Evolutionary conservation across 2,888 invertebrate species (phyloP), one percentile per base, ranked within the genome.

Genomic region (Sipha maydis): DNA sequence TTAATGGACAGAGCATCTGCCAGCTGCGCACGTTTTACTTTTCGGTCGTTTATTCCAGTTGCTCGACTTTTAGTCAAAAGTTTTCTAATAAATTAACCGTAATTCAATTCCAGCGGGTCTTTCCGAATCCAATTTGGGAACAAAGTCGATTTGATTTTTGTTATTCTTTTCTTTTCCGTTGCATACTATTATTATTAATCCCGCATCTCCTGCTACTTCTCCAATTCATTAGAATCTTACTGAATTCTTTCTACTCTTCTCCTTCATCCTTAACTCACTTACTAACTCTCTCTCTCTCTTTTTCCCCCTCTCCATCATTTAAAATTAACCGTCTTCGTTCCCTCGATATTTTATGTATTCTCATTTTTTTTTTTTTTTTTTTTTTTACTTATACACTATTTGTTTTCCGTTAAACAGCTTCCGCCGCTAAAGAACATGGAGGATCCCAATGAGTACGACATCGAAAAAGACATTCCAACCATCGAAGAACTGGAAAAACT

Each of bases 371-470:
- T 73, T n/a, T 21, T 34, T 38, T 28, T 11, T n/a, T 67, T 38
- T 84, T 31, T 69, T 54, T 69, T 67, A 85, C 54, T 85, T 14
- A 48, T 14, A 85, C 38, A 28, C 38, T 54, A 73, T 80, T 86
- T 61, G 85, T 85, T 89, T 85, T 54, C 5, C 28, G 31, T 4
- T 76, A 89, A 91, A 31, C 90, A 96, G 95, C 91, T 97, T 73
- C 96, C 96, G 0, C 95, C 95, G 38, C 93, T 97, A 80, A 94
- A 95, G 91, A 94, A 94, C 0, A 94, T 97, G 94, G 97, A 97
- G 92, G 96, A 97, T 92, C 96, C 97, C 0, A 96, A 91, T 89
- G 96, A 97, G 91, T 96, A 95, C 91, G 96, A 97, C 90, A 94
- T 97, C 85, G 95, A 96, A 89, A 95, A 95, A 90, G 95, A 90